A percentile compares a stretch with the other conserved stretches of the same genome.
phyloP scores from a whole-genome alignment of 1,140 invertebrate genomes.

The Drosophila eugracilis region DNA sequence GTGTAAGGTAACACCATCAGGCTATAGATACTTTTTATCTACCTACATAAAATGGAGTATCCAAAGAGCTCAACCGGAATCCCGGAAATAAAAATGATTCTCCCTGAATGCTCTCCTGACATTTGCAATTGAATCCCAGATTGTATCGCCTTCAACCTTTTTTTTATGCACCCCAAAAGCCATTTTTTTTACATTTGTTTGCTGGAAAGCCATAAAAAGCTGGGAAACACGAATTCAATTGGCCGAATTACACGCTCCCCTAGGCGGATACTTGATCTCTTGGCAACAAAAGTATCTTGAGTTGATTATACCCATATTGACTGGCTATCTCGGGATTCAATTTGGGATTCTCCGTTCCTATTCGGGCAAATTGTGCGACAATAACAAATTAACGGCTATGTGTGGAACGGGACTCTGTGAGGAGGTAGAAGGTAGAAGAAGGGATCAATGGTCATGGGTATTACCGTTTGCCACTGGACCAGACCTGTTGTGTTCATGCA shows the following conservation, averaged over 20 bases:
- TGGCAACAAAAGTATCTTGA: slow-evolving; percentile 35
- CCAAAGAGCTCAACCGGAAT: background rate
- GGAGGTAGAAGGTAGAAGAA: slow-evolving; percentile 8
- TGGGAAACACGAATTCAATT: slow-evolving; percentile 63
- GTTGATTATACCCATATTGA: slow-evolving; percentile 66
- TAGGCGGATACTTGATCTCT: slow-evolving; percentile 33
- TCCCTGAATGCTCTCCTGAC: slow-evolving; percentile 7
- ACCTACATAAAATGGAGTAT: background rate
- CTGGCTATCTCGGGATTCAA: slow-evolving; percentile 23
- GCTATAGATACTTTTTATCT: background rate
- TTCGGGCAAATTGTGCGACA: slow-evolving; percentile 67
- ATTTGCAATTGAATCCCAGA: slow-evolving; percentile 29
- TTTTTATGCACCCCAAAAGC: slow-evolving; percentile 6
- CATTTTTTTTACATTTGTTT: slow-evolving; percentile 1
- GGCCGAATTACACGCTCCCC: slow-evolving; percentile 42
- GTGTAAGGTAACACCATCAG: too few species aligned
- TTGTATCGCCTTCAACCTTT: slow-evolving; percentile 31
- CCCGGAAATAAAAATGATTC: slow-evolving; percentile 13
- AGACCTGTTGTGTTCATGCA: slow-evolving; percentile 53
- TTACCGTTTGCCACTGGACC: slow-evolving; percentile 34
- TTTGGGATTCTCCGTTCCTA: slow-evolving; percentile 36
- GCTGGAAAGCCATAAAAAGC: slow-evolving; percentile 32
- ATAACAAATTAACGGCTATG: slow-evolving; percentile 73
- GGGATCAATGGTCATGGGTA: slow-evolving; percentile 36
- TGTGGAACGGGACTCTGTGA: slow-evolving; percentile 47